Evolutionary conservation across 1,140 invertebrate genomes (phyloP).

Genomic region (Orchesella cincta): DNA sequence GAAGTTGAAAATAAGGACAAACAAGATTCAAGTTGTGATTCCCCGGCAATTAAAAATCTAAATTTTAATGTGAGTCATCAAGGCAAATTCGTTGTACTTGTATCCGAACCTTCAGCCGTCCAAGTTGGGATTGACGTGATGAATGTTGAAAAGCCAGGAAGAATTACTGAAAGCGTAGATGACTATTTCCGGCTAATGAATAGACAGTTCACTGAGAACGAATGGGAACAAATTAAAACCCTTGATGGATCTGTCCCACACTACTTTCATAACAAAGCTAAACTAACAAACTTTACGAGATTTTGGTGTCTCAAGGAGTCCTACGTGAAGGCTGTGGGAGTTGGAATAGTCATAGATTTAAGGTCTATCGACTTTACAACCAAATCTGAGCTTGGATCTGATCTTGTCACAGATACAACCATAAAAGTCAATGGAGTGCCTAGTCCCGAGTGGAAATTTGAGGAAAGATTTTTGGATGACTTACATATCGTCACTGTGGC

Average conservation of each 20-base stretch:
- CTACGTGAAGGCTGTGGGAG: constrained; percentile 86
- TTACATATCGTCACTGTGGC: constrained; percentile 80
- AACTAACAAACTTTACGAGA: constrained; percentile 75
- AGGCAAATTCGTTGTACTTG: constrained; percentile 80
- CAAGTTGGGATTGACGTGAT: constrained; percentile 62
- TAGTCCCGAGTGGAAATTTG: constrained; percentile 75
- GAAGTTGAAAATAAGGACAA: constrained; percentile 69
- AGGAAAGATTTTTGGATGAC: constrained; percentile 80
- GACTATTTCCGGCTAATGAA: constrained; percentile 88
- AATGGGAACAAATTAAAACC: constrained; percentile 74
- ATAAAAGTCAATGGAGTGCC: constrained; percentile 66
- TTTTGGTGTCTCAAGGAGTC: constrained; percentile 95
- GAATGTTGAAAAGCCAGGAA: constrained; percentile 65
- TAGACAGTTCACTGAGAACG: constrained; percentile 73
- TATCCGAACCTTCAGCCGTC: constrained; percentile 60
- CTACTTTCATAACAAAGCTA: constrained; percentile 58
- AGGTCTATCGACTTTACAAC: constrained; percentile 72
- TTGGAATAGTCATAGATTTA: constrained; percentile 79
- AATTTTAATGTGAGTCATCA: constrained; percentile 93
- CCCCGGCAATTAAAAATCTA: constrained; percentile 42
- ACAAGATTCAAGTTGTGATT: constrained; percentile 55
- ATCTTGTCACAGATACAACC: constrained; percentile 66
- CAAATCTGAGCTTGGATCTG: constrained; percentile 58
- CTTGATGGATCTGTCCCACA: constrained; percentile 53
- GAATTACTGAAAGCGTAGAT: constrained; percentile 67